Evolutionary conservation across 2,888 invertebrate species (phyloP).

Genomic region (Ennomos fuscantarius): DNA sequence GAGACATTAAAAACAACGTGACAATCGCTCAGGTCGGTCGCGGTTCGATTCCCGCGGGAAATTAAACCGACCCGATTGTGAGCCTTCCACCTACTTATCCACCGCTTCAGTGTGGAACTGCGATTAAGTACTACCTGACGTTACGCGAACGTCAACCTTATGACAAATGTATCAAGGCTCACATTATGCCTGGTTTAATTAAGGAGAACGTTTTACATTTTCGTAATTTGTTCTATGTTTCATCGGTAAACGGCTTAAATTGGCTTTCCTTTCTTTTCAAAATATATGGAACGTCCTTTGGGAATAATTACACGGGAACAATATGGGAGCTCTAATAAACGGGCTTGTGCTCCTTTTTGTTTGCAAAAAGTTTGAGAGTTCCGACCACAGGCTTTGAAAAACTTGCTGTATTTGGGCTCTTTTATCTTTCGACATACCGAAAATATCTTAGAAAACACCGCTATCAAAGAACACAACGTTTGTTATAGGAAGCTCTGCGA

Average conservation of each 20-base stretch:
- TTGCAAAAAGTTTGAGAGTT: no score
- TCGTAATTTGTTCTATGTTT: conserved; percentile 15
- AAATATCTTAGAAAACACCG: no score
- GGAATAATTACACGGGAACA: conserved; percentile 5
- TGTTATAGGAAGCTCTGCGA: background rate
- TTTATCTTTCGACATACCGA: no score
- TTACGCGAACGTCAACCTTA: conserved; percentile 16
- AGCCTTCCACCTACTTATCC: conserved; percentile 47
- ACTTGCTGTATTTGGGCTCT: no score
- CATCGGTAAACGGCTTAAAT: conserved; percentile 45
- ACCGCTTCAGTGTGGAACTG: conserved; percentile 35
- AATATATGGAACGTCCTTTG: conserved; percentile 17
- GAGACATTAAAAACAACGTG: conserved; percentile 51
- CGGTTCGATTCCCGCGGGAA: conserved; percentile 52
- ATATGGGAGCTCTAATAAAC: no score
- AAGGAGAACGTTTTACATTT: conserved; percentile 2
- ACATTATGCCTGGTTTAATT: background rate
- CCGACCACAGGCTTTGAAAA: no score
- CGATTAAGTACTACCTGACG: conserved; percentile 26
- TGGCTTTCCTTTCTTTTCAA: conserved; percentile 28
- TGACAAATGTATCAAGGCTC: background rate
- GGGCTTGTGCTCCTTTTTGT: no score
- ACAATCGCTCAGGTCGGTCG: conserved; percentile 40
- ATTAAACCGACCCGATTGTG: conserved; percentile 49
- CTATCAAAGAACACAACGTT: no score